Percentiles rank a stretch among this genome's conserved stretches.
Conservation (phyloP, 2,888 invertebrate genomes). For the Amiota minor region DNA sequence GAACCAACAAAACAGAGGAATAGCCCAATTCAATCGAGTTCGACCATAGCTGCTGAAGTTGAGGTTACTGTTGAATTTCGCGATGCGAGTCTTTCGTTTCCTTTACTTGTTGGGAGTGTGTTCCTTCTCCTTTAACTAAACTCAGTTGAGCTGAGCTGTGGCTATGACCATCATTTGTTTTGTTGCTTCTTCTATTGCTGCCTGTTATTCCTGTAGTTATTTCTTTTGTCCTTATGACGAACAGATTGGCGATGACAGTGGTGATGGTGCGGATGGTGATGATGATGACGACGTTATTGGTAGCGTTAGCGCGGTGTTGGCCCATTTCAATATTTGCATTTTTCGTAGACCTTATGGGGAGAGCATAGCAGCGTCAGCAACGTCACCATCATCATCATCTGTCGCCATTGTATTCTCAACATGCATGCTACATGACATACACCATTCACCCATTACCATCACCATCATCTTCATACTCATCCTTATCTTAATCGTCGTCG, state of each 20-base stretch:
- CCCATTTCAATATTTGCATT: conserved; percentile 63
- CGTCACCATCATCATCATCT: not conserved
- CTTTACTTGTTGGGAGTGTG: not conserved
- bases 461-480: conserved; percentile 15
- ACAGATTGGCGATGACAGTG: conserved; percentile 24
- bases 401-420: conserved; percentile 1
- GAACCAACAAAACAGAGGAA: conserved; percentile 34
- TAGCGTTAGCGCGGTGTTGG: conserved; percentile 35
- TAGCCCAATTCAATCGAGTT: conserved; percentile 37
- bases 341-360: not conserved
- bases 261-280: too few species aligned
- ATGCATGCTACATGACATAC: not conserved
- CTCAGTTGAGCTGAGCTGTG: conserved; percentile 35
- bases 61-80: not conserved
- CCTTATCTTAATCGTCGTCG: not conserved
- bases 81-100: not conserved
- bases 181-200: conserved; percentile 18
- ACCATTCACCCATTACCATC: not conserved
- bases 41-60: conserved; percentile 29
- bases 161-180: conserved; percentile 6
- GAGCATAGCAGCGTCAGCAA: not conserved
- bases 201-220: conserved; percentile 51
- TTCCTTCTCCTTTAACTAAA: conserved; percentile 60
- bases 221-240: conserved; percentile 57
- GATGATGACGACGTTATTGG: too few species aligned